Evolutionary conservation across 2,113 vertebrate genomes (phyloP), one percentile per base, ranked within the genome.

Genomic region (Microtus pennsylvanicus): DNA sequence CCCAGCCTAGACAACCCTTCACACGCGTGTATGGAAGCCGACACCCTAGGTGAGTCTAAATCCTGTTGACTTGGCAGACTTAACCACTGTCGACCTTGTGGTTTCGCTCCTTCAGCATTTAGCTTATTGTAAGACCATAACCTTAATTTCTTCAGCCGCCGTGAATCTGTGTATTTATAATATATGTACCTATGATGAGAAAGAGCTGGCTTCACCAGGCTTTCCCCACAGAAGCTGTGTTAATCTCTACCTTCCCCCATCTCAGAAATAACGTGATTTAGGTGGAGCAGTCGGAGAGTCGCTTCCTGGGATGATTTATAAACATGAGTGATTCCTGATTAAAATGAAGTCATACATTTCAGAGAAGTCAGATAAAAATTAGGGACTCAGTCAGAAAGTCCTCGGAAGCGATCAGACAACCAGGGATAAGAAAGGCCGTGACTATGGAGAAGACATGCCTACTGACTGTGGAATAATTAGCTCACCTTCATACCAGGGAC

Each of bases 331-430:
- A 76, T 92, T 87, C 33, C 90, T 70, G 61, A 87, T 90, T 81
- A 69, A 96, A 94, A 97, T 96, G 94, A 95, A 96, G 50, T 42
- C 85, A 88, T 69, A 80, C n/a, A 69, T 90, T 88, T 81, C 52
- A 72, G 22, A 96, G 80, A 96, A 93, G 85, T 90, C 61, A 96
- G 45, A 74, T 91, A 85, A 82, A 87, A 96, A 33, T 58, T 67
- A 94, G 63, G 50, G 21, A 74, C 58, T 92, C 72, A 81, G 88
- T 96, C 77, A 67, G 7, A 94, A 96, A 93, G 45, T 82, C 47
- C 19, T 69, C 85, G 16, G 91, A 96, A 95, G 91, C 17, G 4
- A 91, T 74, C 89, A 96, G 81, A 78, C 33, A 85, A 85, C 70
- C 90, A 95, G 81, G 76, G 92, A 91, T 58, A 95, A 96, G 47